A percentile compares a stretch with the other conserved stretches of the same genome.
Conservation (phyloP, 1,140 invertebrate genomes). For the Belonocnema kinseyi region DNA sequence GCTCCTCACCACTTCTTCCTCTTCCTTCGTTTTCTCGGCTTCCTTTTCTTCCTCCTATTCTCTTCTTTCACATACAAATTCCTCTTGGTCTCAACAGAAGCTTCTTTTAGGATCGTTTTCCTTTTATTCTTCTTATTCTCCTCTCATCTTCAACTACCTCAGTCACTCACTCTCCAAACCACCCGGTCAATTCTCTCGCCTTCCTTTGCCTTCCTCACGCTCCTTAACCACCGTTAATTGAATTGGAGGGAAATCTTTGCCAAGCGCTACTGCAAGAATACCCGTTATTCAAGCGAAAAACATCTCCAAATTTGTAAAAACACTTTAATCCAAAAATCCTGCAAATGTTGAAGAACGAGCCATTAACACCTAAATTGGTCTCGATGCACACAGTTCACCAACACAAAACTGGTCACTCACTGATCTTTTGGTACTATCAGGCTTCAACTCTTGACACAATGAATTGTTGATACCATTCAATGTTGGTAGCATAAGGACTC, state of each 20-base stretch:
- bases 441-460: too few relatives aligned
- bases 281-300: not conserved
- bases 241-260: not conserved
- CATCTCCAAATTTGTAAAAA: not conserved
- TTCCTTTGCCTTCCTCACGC: not conserved
- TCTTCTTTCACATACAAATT: not conserved
- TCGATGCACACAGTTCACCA: constrained; percentile 12
- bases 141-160: not conserved
- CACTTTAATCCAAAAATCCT: not conserved
- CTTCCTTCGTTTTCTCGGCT: constrained; percentile 4
- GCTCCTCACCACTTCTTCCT: constrained; percentile 4
- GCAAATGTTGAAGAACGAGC: not conserved
- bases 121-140: not conserved
- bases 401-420: constrained; percentile 10
- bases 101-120: not conserved
- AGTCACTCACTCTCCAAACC: not conserved
- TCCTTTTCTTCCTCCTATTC: not conserved
- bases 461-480: too few relatives aligned
- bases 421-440: not conserved
- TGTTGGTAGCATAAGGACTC: too few relatives aligned
- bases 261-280: not conserved
- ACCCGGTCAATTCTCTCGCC: not conserved
- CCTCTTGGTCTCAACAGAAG: not conserved
- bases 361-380: not conserved
- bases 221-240: constrained; percentile 17